phyloP scores from a whole-genome alignment of 2,113 vertebrate genomes.

The Platysteira castanea region DNA sequence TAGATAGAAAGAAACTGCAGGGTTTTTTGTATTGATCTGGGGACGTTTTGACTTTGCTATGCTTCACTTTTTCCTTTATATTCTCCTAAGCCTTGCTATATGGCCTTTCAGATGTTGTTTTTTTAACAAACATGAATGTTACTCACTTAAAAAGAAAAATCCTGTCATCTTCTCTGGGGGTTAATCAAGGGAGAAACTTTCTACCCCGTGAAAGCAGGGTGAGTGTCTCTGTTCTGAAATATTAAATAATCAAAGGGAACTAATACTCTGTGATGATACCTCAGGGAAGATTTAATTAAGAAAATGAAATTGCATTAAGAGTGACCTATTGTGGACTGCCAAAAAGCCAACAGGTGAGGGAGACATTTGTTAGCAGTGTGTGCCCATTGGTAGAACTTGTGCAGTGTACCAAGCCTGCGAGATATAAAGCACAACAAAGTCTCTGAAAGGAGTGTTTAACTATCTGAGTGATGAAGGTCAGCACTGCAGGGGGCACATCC shows the following conservation, averaged over 20 bases:
- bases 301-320: conserved; percentile 29
- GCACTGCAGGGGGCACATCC: background rate
- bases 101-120: background rate
- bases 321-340: conserved; percentile 19
- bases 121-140: background rate
- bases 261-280: conserved; percentile 6
- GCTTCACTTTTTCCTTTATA: background rate
- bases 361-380: background rate
- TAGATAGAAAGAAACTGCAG: background rate
- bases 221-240: background rate
- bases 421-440: background rate
- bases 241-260: conserved; percentile 37
- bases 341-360: background rate
- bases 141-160: background rate
- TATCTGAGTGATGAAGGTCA: background rate
- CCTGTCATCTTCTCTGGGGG: background rate
- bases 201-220: background rate
- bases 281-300: conserved; percentile 44
- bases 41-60: background rate
- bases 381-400: background rate
- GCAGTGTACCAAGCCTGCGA: background rate
- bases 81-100: background rate
- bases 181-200: background rate
- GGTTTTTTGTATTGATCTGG: background rate
- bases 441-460: background rate